Percentiles rank a stretch among this genome's conserved stretches.
These are phyloP conservation scores for Oncorhynchus tshawytscha DNA, from an alignment of 2,113 vertebrate genomes.

Conservation along the genomic window DNA sequence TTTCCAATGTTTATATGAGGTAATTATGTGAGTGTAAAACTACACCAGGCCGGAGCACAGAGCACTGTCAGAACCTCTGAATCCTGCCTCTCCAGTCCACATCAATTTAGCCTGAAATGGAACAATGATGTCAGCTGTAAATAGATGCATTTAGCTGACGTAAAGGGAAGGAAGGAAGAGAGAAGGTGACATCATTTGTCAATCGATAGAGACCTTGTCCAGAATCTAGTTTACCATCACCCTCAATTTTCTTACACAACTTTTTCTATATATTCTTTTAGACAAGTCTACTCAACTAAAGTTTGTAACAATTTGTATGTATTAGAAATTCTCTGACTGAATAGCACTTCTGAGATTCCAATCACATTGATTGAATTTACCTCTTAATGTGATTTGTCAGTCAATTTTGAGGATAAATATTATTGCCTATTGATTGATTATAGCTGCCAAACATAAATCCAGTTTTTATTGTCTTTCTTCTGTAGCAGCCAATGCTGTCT, in stretches of 20 bases:
- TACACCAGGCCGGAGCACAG: slow-evolving; percentile 49
- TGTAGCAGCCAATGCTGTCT: slow-evolving; percentile 11
- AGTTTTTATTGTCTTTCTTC: slow-evolving; percentile 36
- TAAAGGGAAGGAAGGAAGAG: background rate
- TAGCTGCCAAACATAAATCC: slow-evolving; percentile 53
- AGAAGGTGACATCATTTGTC: background rate
- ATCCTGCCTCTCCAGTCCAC: slow-evolving; percentile 47
- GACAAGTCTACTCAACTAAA: background rate
- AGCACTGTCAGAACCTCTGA: slow-evolving; percentile 46
- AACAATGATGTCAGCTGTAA: slow-evolving; percentile 44
- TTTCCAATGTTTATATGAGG: slow-evolving; percentile 70
- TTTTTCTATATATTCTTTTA: background rate
- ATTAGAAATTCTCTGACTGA: background rate
- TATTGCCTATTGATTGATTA: slow-evolving; percentile 45
- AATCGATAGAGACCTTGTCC: background rate
- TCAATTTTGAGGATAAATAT: slow-evolving; percentile 54
- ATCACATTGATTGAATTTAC: slow-evolving; percentile 34
- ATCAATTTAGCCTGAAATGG: slow-evolving; percentile 51
- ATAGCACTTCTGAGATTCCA: slow-evolving; percentile 5
- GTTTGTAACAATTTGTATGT: background rate
- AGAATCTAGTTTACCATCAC: slow-evolving; percentile 48
- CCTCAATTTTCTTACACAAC: slow-evolving; percentile 4
- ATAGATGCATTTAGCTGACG: slow-evolving; percentile 9
- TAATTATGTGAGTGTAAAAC: slow-evolving; percentile 66
- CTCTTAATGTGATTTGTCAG: slow-evolving; percentile 34